Base-by-base conservation (phyloP, 1,140 invertebrate genomes). In the Fopius arisanus region DNA sequence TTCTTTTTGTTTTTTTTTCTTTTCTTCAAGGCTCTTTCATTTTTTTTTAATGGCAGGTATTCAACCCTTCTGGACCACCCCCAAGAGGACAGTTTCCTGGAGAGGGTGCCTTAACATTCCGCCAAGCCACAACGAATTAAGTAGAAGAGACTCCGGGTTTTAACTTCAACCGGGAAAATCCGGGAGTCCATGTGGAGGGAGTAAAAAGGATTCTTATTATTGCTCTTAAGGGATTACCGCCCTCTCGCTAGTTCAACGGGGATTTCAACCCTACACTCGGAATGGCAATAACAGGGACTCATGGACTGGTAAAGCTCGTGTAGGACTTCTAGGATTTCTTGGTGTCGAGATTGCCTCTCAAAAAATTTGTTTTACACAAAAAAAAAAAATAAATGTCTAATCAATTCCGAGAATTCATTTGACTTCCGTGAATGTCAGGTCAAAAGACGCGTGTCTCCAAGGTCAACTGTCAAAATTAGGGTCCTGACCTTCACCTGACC, bases 161-260 rank as follows among this genome's bases (percentile, higher is more conserved):
- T 23, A 59, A 28, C 54, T 59, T 23, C 43, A 51, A 51, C 4
- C 33, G 33, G 54, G 54, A 59, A 59, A 59, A 59, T 59, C 23
- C 54, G 23, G 7, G 23, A 48, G 19, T 21, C 23, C 23, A 26
- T 51, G 43, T 21, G 54, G 54, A 59, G 23, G 19, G 54, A 59
- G 54, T 23, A 59, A 48, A 59, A 59, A 59, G 54, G 54, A 59
- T 59, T 59, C 54, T 28, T 59, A 59, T 59, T 59, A 59, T 59
- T 59, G 54, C 54, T 59, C 54, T 59, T 59, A 28, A 59, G 54
- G 54, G 54, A 59, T 59, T 59, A 59, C 54, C 54, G 23, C 54
- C 54, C 54, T 59, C 54, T 59, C 43, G 16, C 21, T 59, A 59
- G 54, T 59, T 59, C 23, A 59, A 59, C 54, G 23, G 54, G 54